phyloP scores from a whole-genome alignment of 2,888 invertebrate species.

The Ephialtes manifestator region DNA sequence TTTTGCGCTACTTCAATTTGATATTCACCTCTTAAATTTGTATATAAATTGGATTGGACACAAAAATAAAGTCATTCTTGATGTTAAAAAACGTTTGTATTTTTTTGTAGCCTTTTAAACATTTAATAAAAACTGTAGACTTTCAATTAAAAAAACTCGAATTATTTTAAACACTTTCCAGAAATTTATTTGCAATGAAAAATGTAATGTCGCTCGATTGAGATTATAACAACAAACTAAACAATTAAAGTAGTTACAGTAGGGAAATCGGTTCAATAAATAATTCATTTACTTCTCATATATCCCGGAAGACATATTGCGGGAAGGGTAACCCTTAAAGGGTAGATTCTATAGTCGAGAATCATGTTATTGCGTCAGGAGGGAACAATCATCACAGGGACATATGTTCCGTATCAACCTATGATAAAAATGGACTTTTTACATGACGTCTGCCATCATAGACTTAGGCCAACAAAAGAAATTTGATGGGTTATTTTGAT shows the following conservation, averaged over 20 bases:
- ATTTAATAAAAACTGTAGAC: too few species aligned
- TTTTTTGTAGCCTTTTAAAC: too few species aligned
- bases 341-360: background rate
- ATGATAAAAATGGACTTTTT: background rate
- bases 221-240: too few species aligned
- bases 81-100: too few species aligned
- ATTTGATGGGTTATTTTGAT: background rate
- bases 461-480: background rate
- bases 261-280: background rate
- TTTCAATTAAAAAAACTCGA: too few species aligned
- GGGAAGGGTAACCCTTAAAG: background rate
- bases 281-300: background rate
- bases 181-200: background rate
- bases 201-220: too few species aligned
- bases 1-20: background rate
- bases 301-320: background rate
- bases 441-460: background rate
- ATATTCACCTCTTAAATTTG: background rate
- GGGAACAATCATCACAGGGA: background rate
- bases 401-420: background rate
- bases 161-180: too few species aligned
- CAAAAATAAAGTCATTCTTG: background rate
- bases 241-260: too few species aligned
- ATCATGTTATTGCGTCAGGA: constrained; percentile 1
- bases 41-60: background rate